A percentile compares a stretch with the other conserved stretches of the same genome.
These are phyloP conservation scores for Neostethus bicornis DNA, from an alignment of 2,797 vertebrate genomes.

Conservation along the genomic window DNA sequence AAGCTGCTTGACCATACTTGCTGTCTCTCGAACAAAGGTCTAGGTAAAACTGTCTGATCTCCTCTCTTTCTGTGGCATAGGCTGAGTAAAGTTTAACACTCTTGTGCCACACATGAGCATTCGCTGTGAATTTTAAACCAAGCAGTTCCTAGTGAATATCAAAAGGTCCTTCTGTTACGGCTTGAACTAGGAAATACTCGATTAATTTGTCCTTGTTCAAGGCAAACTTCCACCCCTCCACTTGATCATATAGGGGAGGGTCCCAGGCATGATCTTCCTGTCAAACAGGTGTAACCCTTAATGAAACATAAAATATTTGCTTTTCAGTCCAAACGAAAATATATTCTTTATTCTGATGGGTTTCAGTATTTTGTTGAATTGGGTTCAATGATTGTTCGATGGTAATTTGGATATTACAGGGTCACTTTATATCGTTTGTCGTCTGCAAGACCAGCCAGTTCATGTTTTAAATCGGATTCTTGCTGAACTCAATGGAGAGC, in stretches of 20 bases:
- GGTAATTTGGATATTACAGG: no score
- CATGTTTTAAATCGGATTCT: no score
- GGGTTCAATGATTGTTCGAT: no score
- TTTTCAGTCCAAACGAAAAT: constrained; percentile 89
- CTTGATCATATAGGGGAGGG: constrained; percentile 89
- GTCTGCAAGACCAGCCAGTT: no score
- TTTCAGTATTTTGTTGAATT: no score
- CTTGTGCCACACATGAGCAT: constrained; percentile 87
- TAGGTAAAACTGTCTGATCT: constrained; percentile 93
- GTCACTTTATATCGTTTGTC: no score
- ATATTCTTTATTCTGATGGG: constrained; percentile 83
- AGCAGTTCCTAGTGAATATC: constrained; percentile 91
- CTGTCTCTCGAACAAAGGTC: constrained; percentile 87
- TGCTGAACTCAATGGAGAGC: no score
- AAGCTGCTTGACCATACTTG: constrained; percentile 94
- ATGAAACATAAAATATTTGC: constrained; percentile 87
- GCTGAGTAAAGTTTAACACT: constrained; percentile 86
- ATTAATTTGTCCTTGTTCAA: constrained; percentile 93
- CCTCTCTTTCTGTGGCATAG: constrained; percentile 83
- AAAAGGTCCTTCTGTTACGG: constrained; percentile 89
- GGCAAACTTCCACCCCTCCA: constrained; percentile 90
- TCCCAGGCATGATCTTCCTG: constrained; percentile 92
- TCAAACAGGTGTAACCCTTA: constrained; percentile 84
- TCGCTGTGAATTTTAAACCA: constrained; percentile 86
- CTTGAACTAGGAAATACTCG: constrained; percentile 92